Evolutionary conservation across 1,140 invertebrate genomes (phyloP).

Genomic region (Nylanderia fulva): DNA sequence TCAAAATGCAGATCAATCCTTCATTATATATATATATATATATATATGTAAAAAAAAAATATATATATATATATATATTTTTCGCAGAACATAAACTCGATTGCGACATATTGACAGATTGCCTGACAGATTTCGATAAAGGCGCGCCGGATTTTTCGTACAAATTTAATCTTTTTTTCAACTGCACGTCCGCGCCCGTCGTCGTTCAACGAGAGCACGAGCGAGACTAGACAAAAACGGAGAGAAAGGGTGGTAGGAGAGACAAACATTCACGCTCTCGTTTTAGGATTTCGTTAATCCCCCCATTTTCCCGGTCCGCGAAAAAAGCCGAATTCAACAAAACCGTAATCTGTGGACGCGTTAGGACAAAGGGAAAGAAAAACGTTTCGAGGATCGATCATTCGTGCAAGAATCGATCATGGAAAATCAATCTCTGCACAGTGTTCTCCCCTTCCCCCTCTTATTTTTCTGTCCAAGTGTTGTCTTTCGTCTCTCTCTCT

Average conservation of each 20-base stretch:
- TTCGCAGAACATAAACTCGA: background rate
- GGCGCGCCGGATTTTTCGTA: slow-evolving; percentile 14
- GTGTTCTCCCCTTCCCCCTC: background rate
- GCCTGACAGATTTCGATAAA: slow-evolving; percentile 42
- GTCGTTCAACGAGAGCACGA: slow-evolving; percentile 23
- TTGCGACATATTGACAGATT: slow-evolving; percentile 45
- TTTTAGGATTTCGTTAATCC: slow-evolving; percentile 60
- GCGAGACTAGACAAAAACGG: slow-evolving; percentile 38
- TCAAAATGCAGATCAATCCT: background rate
- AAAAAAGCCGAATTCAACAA: slow-evolving; percentile 58
- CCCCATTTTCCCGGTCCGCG: slow-evolving; percentile 43
- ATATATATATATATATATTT: too few relatives aligned
- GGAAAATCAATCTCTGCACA: slow-evolving; percentile 64
- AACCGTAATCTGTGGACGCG: slow-evolving; percentile 50
- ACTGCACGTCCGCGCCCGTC: slow-evolving; percentile 13
- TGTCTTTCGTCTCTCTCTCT: slow-evolving; percentile 23
- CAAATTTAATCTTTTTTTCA: slow-evolving; percentile 45
- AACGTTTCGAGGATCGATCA: slow-evolving; percentile 44
- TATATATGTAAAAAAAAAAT: background rate
- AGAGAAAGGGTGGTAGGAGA: too few relatives aligned
- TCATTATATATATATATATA: slow-evolving; percentile 11
- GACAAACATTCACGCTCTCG: slow-evolving; percentile 60
- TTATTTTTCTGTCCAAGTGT: slow-evolving; percentile 34
- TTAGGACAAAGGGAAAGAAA: slow-evolving; percentile 50
- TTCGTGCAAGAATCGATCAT: slow-evolving; percentile 52